Evolutionary conservation across 2,888 invertebrate species (phyloP).

Genomic region (Bombylius discolor): DNA sequence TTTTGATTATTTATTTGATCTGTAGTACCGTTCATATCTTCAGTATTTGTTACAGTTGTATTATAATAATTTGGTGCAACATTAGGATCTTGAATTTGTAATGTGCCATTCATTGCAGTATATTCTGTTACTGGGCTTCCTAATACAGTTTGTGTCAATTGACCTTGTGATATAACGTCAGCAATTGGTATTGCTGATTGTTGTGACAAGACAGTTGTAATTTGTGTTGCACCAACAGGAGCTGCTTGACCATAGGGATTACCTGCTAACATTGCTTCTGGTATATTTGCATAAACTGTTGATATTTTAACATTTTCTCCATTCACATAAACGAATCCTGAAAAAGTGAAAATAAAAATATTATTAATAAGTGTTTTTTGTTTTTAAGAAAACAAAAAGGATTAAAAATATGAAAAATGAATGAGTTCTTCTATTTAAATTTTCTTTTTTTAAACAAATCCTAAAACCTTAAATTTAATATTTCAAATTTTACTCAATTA

Average conservation of each 20-base stretch:
- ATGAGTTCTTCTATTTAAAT: too few relatives aligned
- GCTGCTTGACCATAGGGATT: conserved; percentile 32
- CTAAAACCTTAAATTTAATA: too few relatives aligned
- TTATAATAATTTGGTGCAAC: conserved; percentile 8
- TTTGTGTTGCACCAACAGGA: conserved; percentile 25
- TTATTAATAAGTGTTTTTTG: not conserved
- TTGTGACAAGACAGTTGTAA: conserved; percentile 27
- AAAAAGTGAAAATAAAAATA: conserved; percentile 13
- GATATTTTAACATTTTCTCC: conserved; percentile 67
- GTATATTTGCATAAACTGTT: conserved; percentile 55
- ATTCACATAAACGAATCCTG: conserved; percentile 71
- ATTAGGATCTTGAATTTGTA: conserved; percentile 19
- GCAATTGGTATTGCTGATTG: conserved; percentile 20
- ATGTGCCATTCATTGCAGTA: conserved; percentile 28
- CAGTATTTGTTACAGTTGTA: conserved; percentile 11
- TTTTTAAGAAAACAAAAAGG: too few relatives aligned
- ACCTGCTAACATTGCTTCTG: conserved; percentile 44
- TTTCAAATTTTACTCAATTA: too few relatives aligned
- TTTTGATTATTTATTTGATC: conserved; percentile 2
- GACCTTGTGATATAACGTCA: conserved; percentile 19
- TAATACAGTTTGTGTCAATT: conserved; percentile 14
- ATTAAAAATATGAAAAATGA: too few relatives aligned
- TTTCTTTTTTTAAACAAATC: too few relatives aligned
- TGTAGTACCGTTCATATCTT: conserved; percentile 21
- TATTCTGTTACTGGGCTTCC: conserved; percentile 14